A percentile compares a stretch with the other conserved stretches of the same genome.
phyloP scores from a whole-genome alignment of 37 sponge, comb jelly and placozoan species.

The Geodia barretti region DNA sequence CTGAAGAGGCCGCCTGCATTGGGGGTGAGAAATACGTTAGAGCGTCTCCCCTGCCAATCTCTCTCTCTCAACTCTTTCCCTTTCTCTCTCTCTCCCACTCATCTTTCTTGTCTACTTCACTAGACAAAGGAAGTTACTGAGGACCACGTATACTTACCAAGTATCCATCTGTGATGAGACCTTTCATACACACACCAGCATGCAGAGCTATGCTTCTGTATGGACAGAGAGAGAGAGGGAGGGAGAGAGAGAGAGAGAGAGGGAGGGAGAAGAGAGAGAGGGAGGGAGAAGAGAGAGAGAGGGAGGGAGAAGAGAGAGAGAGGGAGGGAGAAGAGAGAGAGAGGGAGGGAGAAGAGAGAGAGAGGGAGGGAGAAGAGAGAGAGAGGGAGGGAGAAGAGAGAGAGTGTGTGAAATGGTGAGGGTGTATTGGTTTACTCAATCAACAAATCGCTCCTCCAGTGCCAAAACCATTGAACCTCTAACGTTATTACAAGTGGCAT shows the following conservation, averaged over 20 bases:
- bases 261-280: neutral
- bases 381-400: neutral
- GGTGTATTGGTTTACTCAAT: too few relatives aligned
- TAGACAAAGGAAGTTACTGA: neutral
- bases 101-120: too few relatives aligned
- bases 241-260: neutral
- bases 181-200: conserved; percentile 75
- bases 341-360: neutral
- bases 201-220: conserved; percentile 79
- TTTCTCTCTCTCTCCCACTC: neutral
- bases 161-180: conserved; percentile 58
- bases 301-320: neutral
- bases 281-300: neutral
- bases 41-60: neutral
- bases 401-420: too few relatives aligned
- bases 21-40: neutral
- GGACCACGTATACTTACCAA: conserved; percentile 31
- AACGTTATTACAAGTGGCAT: too few relatives aligned
- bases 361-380: neutral
- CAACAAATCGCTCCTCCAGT: too few relatives aligned
- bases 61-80: neutral
- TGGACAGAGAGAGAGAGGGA: neutral
- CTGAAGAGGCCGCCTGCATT: conserved; percentile 73
- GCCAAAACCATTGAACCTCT: too few relatives aligned
- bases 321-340: neutral